Conservation (phyloP, 1,140 invertebrate species). For the Cydia pomonella region DNA sequence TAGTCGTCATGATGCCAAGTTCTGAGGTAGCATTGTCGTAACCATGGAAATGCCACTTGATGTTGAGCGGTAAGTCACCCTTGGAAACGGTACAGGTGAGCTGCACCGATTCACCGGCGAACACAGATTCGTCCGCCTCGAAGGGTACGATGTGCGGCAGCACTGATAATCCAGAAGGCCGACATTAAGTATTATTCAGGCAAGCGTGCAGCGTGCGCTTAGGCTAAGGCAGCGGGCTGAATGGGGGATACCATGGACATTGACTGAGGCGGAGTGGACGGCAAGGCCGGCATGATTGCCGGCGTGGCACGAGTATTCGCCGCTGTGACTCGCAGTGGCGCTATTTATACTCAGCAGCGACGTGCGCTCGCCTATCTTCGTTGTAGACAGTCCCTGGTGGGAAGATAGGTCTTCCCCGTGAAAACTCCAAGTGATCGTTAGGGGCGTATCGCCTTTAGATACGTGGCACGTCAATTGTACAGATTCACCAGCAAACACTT, state of each 20-base stretch:
- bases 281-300: conserved; percentile 85
- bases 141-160: conserved; percentile 89
- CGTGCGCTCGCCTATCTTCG: conserved; percentile 80
- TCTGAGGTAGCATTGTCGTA: conserved; percentile 82
- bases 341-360: conserved; percentile 86
- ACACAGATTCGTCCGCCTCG: conserved; percentile 87
- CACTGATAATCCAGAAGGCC: conserved; percentile 83
- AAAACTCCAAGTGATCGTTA: conserved; percentile 88
- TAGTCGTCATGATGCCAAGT: conserved; percentile 86
- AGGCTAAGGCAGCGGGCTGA: conserved; percentile 54
- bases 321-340: conserved; percentile 84
- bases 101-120: conserved; percentile 89
- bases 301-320: conserved; percentile 88
- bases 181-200: conserved; percentile 58
- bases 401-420: conserved; percentile 82
- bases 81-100: conserved; percentile 88
- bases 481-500: conserved; percentile 88
- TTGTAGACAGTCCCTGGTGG: conserved; percentile 77
- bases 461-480: conserved; percentile 89
- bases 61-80: conserved; percentile 88
- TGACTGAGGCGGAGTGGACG: conserved; percentile 83
- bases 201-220: conserved; percentile 75
- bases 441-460: conserved; percentile 87
- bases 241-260: conserved; percentile 82
- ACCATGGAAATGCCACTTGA: conserved; percentile 89